These are phyloP conservation scores for Cerastoderma edule DNA, from an alignment of 2,888 invertebrate species.

Conservation along the genomic window DNA sequence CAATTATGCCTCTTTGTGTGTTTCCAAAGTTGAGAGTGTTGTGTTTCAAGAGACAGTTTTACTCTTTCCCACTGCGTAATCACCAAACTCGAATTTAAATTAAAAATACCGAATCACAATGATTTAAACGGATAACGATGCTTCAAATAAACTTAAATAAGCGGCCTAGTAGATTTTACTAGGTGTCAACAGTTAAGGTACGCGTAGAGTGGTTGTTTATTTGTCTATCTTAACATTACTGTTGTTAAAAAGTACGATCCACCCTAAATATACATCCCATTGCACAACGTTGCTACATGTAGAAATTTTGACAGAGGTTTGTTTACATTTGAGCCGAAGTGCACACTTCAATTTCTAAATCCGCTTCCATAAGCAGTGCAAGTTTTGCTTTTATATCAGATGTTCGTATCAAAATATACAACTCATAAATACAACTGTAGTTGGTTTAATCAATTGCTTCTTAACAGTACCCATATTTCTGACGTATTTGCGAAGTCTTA, in stretches of 20 bases:
- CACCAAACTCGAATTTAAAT: too few species aligned
- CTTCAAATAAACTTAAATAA: not conserved
- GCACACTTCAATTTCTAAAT: not conserved
- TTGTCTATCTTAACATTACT: not conserved
- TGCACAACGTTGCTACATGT: constrained; percentile 24
- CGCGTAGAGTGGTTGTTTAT: not conserved
- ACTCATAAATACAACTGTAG: not conserved
- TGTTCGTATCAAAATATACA: not conserved
- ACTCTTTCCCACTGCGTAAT: too few species aligned
- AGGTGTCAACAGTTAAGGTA: constrained; percentile 7
- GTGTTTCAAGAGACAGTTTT: too few species aligned
- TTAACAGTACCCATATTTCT: not conserved
- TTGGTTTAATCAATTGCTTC: not conserved
- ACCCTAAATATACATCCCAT: not conserved
- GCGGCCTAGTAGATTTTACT: constrained; percentile 17
- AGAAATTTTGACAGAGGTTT: not conserved
- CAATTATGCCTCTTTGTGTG: too few species aligned
- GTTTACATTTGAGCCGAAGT: not conserved
- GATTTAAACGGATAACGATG: too few species aligned
- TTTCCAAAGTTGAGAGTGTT: too few species aligned
- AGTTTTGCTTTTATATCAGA: not conserved
- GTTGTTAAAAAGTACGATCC: not conserved
- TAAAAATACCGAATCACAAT: too few species aligned
- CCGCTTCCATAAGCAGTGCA: not conserved
- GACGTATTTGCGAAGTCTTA: not conserved